These are phyloP conservation scores for Esperia sulphurella DNA, from an alignment of 2,888 invertebrate genomes.

Conservation along the genomic window DNA sequence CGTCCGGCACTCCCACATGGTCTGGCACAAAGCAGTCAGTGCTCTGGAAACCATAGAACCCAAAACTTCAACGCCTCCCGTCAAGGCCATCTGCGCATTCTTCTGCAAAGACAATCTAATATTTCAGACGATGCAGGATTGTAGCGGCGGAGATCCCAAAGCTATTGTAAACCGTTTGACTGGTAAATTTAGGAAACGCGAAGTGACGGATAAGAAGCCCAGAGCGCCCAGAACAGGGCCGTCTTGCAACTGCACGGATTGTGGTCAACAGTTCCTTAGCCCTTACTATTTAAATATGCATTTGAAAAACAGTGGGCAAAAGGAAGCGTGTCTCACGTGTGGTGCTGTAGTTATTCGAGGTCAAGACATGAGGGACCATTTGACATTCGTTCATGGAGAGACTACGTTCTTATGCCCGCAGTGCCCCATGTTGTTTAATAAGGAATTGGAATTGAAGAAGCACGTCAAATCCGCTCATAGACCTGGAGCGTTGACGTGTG, in stretches of 20 bases:
- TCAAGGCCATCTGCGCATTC: constrained; percentile 49
- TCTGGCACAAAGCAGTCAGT: constrained; percentile 47
- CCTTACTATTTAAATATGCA: constrained; percentile 55
- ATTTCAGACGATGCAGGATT: constrained; percentile 43
- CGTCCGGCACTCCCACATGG: constrained; percentile 40
- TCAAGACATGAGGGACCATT: constrained; percentile 44
- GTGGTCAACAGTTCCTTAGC: constrained; percentile 50
- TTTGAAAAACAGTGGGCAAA: constrained; percentile 58
- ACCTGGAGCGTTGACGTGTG: constrained; percentile 43
- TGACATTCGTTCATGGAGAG: constrained; percentile 39
- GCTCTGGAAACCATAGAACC: constrained; percentile 30
- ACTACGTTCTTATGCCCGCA: constrained; percentile 36
- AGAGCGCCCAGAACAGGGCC: constrained; percentile 40
- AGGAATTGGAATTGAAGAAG: constrained; percentile 30
- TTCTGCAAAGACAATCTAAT: constrained; percentile 41
- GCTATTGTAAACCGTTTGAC: constrained; percentile 38
- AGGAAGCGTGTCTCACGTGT: constrained; percentile 55
- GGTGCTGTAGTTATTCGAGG: constrained; percentile 46
- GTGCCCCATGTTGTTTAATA: constrained; percentile 47
- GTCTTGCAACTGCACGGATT: constrained; percentile 49
- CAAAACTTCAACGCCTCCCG: constrained; percentile 7
- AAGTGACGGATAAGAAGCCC: constrained; percentile 29
- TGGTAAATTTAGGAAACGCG: constrained; percentile 25
- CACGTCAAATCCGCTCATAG: constrained; percentile 47
- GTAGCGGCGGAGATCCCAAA: constrained; percentile 36